phyloP scores from a whole-genome alignment of 2,113 vertebrate species.

The Scomber japonicus region DNA sequence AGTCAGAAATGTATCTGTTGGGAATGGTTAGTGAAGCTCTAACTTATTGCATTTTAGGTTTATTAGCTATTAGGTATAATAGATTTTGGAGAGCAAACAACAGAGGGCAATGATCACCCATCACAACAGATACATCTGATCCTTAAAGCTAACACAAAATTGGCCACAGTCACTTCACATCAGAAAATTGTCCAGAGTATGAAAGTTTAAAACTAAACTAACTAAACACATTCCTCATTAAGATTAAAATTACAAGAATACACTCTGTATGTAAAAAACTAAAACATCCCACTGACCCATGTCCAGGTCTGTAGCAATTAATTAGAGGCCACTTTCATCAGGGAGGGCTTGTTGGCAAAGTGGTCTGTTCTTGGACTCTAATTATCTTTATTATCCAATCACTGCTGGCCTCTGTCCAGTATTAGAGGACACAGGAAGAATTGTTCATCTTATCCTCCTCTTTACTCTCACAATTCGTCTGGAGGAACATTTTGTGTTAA shows the following conservation, averaged over 20 bases:
- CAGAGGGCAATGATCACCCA: slow-evolving; percentile 9
- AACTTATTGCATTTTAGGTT: slow-evolving; percentile 69
- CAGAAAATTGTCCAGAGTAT: neutral
- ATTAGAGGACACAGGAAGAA: slow-evolving; percentile 52
- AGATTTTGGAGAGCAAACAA: slow-evolving; percentile 47
- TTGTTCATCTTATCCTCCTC: slow-evolving; percentile 23
- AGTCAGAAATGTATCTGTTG: slow-evolving; percentile 41
- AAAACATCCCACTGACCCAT: slow-evolving; percentile 58
- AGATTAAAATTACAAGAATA: slow-evolving; percentile 7
- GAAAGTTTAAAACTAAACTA: slow-evolving; percentile 3
- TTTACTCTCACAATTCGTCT: neutral
- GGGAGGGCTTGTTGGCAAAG: slow-evolving; percentile 60
- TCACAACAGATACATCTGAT: slow-evolving; percentile 24
- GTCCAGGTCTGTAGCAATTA: slow-evolving; percentile 67
- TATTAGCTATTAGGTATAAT: slow-evolving; percentile 62
- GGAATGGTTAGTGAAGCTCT: slow-evolving; percentile 57
- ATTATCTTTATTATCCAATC: slow-evolving; percentile 58
- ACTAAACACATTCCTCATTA: neutral
- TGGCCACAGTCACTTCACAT: neutral
- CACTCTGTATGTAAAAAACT: slow-evolving; percentile 49
- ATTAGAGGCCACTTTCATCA: slow-evolving; percentile 66
- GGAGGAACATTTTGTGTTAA: slow-evolving; percentile 7
- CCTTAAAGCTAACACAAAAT: neutral
- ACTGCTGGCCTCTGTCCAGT: slow-evolving; percentile 52
- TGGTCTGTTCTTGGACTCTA: slow-evolving; percentile 63